Evolutionary conservation across 1,140 invertebrate genomes (phyloP), one percentile per base, ranked within the genome.

Genomic region (Heliothis subflexa): DNA sequence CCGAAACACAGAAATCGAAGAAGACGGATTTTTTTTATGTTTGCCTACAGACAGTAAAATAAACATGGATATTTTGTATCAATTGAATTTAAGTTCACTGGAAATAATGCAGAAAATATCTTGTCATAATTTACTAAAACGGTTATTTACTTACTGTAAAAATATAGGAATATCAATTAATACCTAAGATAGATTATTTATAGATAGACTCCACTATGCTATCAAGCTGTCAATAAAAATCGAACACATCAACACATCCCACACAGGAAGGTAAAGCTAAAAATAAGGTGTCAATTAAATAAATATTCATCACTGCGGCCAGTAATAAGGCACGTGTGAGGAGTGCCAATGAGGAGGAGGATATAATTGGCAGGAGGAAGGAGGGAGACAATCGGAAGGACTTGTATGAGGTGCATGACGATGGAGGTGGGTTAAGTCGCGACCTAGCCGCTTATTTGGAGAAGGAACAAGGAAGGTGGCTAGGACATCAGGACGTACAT

Each of bases 201-300:
- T 40, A 40, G 33, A 40, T 40, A n/a, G n/a, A 7, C 33, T 40
- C 4, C 33, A 40, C 9, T 40, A 40, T 9, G 33, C 5, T 40
- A 14, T 54, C 21, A 25, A 25, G 16, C 16, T 18, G 54, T 10
- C 54, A 55, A 18, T 45, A 68, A 28, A 68, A 68, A 50, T 0
- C 12, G 11, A 68, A 49, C 64, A 68, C 64, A 50, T 49, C 11
- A 64, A 25, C 13, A 21, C 13, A 49, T 13, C 40, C 16, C 61
- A 62, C 33, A 49, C 62, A 52, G 64, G 64, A 68, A 68, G 64
- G 64, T 50, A 68, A 68, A 68, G 1, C 2, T 13, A 28, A 1
- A 68, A 50, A 68, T n/a, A 12, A 66, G 50, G 45, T 25, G 64
- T 68, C 64, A 68, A 68, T 68, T 52, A 68, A 68, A 68, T 68